Conservation (phyloP, 2,113 vertebrate species). For the Emberiza fucata region DNA sequence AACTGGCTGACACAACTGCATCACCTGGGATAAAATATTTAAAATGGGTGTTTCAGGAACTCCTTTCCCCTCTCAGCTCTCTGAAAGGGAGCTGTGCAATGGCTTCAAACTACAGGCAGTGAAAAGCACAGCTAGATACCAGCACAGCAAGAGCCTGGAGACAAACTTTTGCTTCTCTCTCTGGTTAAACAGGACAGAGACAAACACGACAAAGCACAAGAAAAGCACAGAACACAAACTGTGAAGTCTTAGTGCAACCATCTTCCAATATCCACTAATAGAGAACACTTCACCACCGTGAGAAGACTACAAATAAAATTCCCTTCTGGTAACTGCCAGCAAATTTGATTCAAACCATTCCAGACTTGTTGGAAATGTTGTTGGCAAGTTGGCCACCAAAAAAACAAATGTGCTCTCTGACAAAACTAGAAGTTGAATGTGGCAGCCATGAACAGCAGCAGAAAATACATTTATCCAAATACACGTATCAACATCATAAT, state of each 20-base stretch:
- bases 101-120: not conserved
- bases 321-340: not conserved
- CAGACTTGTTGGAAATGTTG: not conserved
- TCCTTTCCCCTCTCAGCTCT: not conserved
- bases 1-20: not conserved
- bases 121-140: not conserved
- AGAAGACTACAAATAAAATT: constrained; percentile 22
- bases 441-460: not conserved
- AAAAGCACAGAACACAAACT: not conserved
- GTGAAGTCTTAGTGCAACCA: not conserved
- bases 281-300: not conserved
- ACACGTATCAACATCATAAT: not conserved
- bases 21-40: not conserved
- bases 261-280: not conserved
- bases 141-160: not conserved
- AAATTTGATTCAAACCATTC: constrained; percentile 8
- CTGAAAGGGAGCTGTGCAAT: not conserved
- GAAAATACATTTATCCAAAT: not conserved
- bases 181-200: not conserved
- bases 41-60: not conserved
- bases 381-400: not conserved
- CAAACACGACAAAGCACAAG: not conserved
- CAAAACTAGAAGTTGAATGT: not conserved
- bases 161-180: not conserved
- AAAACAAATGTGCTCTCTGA: not conserved